Conservation (phyloP, 2,797 vertebrate species). For the Chromobotia macracanthus region DNA sequence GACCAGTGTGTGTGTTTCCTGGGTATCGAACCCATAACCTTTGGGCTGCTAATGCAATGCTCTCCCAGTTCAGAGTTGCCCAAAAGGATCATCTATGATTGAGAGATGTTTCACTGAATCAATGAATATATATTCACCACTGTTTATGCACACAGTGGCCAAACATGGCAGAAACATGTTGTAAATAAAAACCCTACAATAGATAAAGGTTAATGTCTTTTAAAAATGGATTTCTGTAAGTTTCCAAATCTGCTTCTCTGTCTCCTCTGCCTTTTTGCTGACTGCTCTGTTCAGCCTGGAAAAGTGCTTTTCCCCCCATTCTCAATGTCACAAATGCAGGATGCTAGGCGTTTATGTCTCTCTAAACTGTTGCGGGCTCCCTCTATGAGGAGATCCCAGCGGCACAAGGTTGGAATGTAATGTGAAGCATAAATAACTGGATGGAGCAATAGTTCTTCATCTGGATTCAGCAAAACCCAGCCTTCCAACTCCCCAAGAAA, state of each 20-base stretch:
- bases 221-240: neutral
- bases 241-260: neutral
- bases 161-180: neutral
- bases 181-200: neutral
- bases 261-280: conserved; percentile 9
- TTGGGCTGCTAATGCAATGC: too few relatives aligned
- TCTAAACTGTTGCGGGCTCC: conserved; percentile 23
- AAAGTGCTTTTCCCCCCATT: neutral
- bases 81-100: neutral
- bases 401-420: conserved; percentile 45
- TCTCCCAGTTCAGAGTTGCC: neutral
- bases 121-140: neutral
- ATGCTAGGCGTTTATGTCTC: conserved; percentile 32
- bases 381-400: conserved; percentile 44
- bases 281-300: neutral
- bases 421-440: conserved; percentile 53
- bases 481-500: conserved; percentile 18
- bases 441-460: conserved; percentile 46
- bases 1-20: too few relatives aligned
- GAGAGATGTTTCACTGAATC: neutral
- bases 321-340: conserved; percentile 24
- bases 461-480: conserved; percentile 27
- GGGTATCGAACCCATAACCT: too few relatives aligned
- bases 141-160: neutral
- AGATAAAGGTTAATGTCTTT: neutral